phyloP scores from a whole-genome alignment of 2,888 invertebrate species.

The Rhagonycha fulva region DNA sequence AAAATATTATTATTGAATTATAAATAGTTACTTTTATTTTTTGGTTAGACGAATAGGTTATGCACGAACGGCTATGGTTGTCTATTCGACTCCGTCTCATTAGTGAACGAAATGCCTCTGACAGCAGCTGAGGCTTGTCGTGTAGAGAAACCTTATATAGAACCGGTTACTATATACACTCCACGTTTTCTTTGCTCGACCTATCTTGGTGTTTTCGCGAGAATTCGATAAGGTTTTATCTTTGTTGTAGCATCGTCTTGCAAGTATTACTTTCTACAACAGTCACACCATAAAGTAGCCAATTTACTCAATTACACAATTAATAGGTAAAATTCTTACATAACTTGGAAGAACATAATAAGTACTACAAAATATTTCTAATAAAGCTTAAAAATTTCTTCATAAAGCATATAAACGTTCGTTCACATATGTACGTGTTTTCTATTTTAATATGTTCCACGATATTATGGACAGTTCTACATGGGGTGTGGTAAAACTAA shows the following conservation, averaged over 20 bases:
- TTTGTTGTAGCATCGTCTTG: constrained; percentile 45
- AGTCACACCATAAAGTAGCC: constrained; percentile 7
- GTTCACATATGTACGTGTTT: constrained; percentile 19
- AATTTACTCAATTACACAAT: constrained; percentile 1
- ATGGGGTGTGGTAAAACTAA: constrained; percentile 25
- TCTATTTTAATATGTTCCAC: constrained; percentile 22
- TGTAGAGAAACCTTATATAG: constrained; percentile 49
- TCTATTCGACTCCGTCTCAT: constrained; percentile 58
- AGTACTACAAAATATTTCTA: not conserved
- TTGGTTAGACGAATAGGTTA: constrained; percentile 23
- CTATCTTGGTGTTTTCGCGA: constrained; percentile 49
- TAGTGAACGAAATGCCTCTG: constrained; percentile 57
- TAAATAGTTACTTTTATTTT: constrained; percentile 5
- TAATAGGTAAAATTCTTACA: not conserved
- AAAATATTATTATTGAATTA: not conserved
- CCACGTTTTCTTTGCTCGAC: constrained; percentile 45
- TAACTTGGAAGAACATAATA: not conserved
- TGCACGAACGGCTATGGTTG: constrained; percentile 45
- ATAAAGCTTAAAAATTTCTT: constrained; percentile 9
- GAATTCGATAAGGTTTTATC: constrained; percentile 55
- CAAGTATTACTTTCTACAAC: constrained; percentile 24
- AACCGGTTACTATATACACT: constrained; percentile 51
- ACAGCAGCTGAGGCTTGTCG: constrained; percentile 52
- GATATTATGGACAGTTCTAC: constrained; percentile 18
- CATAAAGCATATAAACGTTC: constrained; percentile 13